phyloP scores from a whole-genome alignment of 2,113 vertebrate species.

The Pelusios castaneus region DNA sequence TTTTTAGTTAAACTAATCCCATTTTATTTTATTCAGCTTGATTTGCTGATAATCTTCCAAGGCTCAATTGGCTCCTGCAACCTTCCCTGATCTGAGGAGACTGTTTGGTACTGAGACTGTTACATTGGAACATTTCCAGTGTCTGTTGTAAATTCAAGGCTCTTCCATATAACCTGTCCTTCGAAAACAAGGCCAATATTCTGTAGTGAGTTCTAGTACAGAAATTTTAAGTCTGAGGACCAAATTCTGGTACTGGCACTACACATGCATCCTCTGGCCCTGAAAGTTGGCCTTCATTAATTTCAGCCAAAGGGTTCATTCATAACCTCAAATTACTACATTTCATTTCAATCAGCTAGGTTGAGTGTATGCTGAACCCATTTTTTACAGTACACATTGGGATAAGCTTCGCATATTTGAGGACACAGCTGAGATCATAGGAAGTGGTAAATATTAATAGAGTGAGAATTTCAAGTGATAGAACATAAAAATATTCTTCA shows the following conservation, averaged over 20 bases:
- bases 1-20: neutral
- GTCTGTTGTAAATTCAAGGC: accelerated
- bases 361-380: neutral
- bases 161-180: neutral
- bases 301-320: neutral
- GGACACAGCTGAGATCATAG: neutral
- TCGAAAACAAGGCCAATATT: neutral
- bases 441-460: slow-evolving; percentile 2
- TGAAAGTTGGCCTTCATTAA: neutral
- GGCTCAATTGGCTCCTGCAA: neutral
- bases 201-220: neutral
- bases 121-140: neutral
- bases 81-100: neutral
- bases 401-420: neutral
- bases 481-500: neutral
- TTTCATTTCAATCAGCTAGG: neutral
- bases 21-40: neutral
- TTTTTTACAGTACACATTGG: neutral
- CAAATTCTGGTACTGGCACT: neutral
- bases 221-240: neutral
- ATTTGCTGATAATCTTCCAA: neutral
- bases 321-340: neutral
- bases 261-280: neutral
- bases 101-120: neutral
- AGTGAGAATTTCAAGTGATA: neutral